A percentile compares a stretch with the other conserved stretches of the same genome.
These are phyloP conservation scores for Passer domesticus DNA, from an alignment of 2,113 vertebrate species.

Conservation along the genomic window DNA sequence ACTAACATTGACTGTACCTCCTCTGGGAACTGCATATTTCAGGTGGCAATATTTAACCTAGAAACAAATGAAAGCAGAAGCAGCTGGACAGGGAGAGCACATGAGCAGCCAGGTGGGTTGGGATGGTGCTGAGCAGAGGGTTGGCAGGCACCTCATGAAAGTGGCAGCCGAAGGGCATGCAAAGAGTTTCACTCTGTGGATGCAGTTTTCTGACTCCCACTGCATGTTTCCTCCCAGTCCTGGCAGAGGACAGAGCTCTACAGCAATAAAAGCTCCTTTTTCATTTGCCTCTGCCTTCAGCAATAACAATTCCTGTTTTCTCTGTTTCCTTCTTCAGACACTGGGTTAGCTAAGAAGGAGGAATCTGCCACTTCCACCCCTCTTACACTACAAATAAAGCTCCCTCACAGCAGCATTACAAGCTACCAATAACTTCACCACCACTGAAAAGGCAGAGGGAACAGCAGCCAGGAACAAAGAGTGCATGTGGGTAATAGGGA, in stretches of 20 bases:
- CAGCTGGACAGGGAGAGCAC: neutral
- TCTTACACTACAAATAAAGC: neutral
- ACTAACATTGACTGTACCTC: neutral
- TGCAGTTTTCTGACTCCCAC: neutral
- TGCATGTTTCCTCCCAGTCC: neutral
- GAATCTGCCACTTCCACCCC: neutral
- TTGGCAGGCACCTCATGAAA: neutral
- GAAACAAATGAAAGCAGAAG: slow-evolving; percentile 1
- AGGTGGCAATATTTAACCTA: slow-evolving; percentile 9
- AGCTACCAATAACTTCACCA: neutral
- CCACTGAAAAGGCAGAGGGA: neutral
- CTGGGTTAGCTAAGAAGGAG: neutral
- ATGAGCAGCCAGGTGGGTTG: neutral
- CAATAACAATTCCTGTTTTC: neutral
- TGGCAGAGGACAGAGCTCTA: neutral
- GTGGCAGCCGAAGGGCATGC: neutral
- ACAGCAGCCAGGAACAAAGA: neutral
- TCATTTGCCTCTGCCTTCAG: neutral
- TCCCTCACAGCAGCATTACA: neutral
- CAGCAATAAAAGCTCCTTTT: neutral
- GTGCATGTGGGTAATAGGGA: neutral
- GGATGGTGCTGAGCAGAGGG: neutral
- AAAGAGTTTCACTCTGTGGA: neutral
- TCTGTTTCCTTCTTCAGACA: neutral
- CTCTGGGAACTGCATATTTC: neutral